Evolutionary conservation across 2,797 vertebrate genomes (phyloP).

Genomic region (Acanthis flammea): DNA sequence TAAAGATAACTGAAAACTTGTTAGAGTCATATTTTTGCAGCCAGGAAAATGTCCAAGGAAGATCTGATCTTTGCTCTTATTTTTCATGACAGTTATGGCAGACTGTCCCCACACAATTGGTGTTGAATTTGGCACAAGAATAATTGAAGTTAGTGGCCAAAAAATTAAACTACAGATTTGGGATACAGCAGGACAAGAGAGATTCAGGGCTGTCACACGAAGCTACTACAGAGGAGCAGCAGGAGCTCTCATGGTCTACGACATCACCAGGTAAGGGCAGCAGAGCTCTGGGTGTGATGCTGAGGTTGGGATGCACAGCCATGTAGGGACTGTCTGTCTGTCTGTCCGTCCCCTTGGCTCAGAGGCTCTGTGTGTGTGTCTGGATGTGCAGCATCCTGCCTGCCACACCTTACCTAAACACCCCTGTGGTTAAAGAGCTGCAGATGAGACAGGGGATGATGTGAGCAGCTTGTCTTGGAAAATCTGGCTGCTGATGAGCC

Average conservation of each 20-base stretch:
- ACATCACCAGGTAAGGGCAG: slow-evolving; percentile 92
- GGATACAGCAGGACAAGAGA: slow-evolving; percentile 98
- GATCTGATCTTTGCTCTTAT: slow-evolving; percentile 36
- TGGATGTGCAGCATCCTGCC: not conserved
- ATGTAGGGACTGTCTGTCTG: rapidly evolving
- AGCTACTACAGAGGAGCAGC: slow-evolving; percentile 99
- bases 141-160: slow-evolving; percentile 99
- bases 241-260: slow-evolving; percentile 98
- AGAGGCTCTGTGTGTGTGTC: not conserved
- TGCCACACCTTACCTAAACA: not conserved
- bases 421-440: not conserved
- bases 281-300: not conserved
- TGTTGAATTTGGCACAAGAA: slow-evolving; percentile 97
- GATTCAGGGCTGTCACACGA: slow-evolving; percentile 96
- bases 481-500: not conserved
- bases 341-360: not conserved
- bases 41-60: not conserved
- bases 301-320: not conserved
- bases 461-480: not conserved
- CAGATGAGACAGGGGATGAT: not conserved
- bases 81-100: slow-evolving; percentile 88
- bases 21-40: not conserved
- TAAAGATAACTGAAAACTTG: not conserved
- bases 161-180: slow-evolving; percentile 99
- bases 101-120: slow-evolving; percentile 99